phyloP scores from a whole-genome alignment of 2,113 vertebrate genomes.

The Zingel zingel region DNA sequence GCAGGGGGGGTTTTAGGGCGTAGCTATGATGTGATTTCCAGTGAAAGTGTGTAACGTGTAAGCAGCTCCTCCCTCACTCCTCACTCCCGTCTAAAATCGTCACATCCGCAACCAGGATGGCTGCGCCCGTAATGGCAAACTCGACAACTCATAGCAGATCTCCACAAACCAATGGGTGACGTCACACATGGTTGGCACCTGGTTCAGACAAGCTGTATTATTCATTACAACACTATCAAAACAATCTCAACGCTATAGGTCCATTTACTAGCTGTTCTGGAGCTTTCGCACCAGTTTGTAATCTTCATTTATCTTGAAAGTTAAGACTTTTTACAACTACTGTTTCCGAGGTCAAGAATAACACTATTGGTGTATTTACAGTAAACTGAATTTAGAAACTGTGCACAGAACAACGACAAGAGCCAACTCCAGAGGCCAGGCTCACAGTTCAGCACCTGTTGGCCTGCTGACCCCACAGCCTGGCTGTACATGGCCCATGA shows the following conservation, averaged over 20 bases:
- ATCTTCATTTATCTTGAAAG: not conserved
- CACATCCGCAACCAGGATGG: no score
- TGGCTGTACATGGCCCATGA: constrained; percentile 28
- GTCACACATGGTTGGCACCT: no score
- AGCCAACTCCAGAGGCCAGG: not conserved
- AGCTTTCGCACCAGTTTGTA: not conserved
- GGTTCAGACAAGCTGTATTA: not conserved
- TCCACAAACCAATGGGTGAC: no score
- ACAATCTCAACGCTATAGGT: not conserved
- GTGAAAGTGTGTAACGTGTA: no score
- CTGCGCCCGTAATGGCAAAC: no score
- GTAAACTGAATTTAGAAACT: not conserved
- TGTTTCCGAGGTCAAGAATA: not conserved
- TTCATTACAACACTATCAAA: not conserved
- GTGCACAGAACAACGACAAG: not conserved
- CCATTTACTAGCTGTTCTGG: not conserved
- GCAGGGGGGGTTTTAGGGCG: no score
- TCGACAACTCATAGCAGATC: no score
- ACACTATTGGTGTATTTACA: not conserved
- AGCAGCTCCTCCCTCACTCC: no score
- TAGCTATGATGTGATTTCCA: no score
- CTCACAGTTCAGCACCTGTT: constrained; percentile 13
- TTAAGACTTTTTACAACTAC: no score
- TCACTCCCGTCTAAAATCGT: no score
- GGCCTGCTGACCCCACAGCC: constrained; percentile 7